Percentiles rank a stretch among this genome's conserved stretches.
phyloP scores from a whole-genome alignment of 1,140 invertebrate genomes.

The Bombus cullumanus region DNA sequence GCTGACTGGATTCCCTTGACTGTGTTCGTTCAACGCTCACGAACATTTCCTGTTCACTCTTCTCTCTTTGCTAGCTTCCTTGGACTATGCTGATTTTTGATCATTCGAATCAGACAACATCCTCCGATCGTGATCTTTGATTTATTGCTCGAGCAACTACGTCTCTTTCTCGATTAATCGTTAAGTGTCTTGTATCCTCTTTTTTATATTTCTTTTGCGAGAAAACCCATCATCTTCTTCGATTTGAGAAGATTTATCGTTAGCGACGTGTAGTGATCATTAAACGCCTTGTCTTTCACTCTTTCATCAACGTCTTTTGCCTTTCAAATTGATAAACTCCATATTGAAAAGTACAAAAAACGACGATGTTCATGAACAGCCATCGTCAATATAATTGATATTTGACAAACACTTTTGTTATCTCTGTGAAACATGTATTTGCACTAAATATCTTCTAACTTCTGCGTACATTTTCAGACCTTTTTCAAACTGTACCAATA shows the following conservation, averaged over 20 bases:
- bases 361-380: no score
- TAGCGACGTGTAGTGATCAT: not conserved
- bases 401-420: no score
- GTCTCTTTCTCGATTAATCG: not conserved
- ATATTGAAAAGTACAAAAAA: no score
- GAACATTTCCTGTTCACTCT: constrained; percentile 4
- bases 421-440: no score
- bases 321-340: no score
- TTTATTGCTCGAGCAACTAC: not conserved
- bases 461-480: no score
- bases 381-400: no score
- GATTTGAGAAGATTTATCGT: not conserved
- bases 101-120: not conserved
- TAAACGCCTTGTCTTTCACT: not conserved
- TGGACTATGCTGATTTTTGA: constrained; percentile 6
- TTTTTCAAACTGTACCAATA: no score
- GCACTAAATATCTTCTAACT: no score
- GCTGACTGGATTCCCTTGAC: constrained; percentile 19
- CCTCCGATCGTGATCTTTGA: not conserved
- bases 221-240: not conserved
- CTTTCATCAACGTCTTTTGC: not conserved
- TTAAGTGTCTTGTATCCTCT: not conserved
- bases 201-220: not conserved
- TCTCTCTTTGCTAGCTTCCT: not conserved
- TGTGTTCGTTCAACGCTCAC: not conserved